These are phyloP conservation scores for Apistogramma diplotaenia DNA, from an alignment of 2,113 vertebrate species.

Conservation along the genomic window DNA sequence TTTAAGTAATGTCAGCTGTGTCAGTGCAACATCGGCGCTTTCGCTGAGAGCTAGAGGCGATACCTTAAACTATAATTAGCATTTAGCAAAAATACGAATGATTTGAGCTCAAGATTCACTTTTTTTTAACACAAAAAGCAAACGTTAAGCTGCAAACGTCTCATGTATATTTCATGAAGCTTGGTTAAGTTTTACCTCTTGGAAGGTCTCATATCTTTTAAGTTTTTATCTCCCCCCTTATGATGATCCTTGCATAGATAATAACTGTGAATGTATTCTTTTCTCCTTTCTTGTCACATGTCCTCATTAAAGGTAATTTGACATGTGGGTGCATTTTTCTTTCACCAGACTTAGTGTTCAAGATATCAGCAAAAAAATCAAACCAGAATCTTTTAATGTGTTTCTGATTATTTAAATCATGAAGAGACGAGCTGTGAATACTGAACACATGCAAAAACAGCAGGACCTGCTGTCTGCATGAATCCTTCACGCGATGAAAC, in stretches of 20 bases:
- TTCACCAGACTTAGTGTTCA: not conserved
- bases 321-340: not conserved
- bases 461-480: not conserved
- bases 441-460: conserved; percentile 33
- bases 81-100: conserved; percentile 26
- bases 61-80: conserved; percentile 16
- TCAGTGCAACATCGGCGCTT: not conserved
- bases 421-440: conserved; percentile 28
- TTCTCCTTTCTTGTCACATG: not conserved
- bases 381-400: not conserved
- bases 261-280: not conserved
- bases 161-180: conserved; percentile 4
- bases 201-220: not conserved
- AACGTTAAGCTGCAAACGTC: not conserved
- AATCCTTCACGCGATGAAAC: conserved; percentile 27
- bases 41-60: conserved; percentile 5
- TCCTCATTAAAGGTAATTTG: not conserved
- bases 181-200: not conserved
- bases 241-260: not conserved
- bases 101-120: not conserved
- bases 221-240: not conserved
- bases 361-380: not conserved
- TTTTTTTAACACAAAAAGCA: conserved; percentile 1
- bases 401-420: conserved; percentile 1
- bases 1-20: not conserved